Conservation (phyloP, 2,888 invertebrate species). For the Xanthia togata region DNA sequence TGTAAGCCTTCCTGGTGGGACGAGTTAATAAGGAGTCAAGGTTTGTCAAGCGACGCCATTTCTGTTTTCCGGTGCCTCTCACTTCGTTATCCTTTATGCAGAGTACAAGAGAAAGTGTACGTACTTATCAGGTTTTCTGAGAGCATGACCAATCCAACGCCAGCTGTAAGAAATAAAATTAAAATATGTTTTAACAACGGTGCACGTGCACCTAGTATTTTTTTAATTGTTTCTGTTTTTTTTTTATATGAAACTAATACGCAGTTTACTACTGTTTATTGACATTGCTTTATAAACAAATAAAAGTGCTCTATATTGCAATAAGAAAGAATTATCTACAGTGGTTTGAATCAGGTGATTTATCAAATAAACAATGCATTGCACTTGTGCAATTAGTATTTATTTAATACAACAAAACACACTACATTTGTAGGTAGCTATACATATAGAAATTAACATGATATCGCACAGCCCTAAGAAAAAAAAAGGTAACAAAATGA, state of each 20-base stretch:
- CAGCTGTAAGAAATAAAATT: slow-evolving; percentile 17
- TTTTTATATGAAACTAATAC: background rate
- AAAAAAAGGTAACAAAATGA: background rate
- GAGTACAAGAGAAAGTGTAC: background rate
- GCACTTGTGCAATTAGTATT: background rate
- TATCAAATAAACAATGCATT: background rate
- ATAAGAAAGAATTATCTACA: background rate
- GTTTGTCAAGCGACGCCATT: slow-evolving; percentile 42
- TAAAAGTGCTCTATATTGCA: background rate
- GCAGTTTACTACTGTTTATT: background rate
- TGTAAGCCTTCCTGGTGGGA: slow-evolving; percentile 26
- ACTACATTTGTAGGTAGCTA: background rate
- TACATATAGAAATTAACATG: background rate
- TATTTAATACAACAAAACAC: background rate
- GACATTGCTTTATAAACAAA: background rate
- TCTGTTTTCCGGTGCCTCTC: slow-evolving; percentile 43
- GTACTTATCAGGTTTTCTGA: slow-evolving; percentile 3
- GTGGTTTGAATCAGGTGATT: background rate
- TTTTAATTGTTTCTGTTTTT: background rate
- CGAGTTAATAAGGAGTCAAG: slow-evolving; percentile 40
- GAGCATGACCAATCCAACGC: background rate
- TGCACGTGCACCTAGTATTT: background rate
- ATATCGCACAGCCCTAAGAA: background rate
- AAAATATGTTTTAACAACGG: slow-evolving; percentile 6
- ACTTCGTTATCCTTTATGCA: slow-evolving; percentile 8